phyloP scores from a whole-genome alignment of 2,888 invertebrate species.

The Tenthredo livida region DNA sequence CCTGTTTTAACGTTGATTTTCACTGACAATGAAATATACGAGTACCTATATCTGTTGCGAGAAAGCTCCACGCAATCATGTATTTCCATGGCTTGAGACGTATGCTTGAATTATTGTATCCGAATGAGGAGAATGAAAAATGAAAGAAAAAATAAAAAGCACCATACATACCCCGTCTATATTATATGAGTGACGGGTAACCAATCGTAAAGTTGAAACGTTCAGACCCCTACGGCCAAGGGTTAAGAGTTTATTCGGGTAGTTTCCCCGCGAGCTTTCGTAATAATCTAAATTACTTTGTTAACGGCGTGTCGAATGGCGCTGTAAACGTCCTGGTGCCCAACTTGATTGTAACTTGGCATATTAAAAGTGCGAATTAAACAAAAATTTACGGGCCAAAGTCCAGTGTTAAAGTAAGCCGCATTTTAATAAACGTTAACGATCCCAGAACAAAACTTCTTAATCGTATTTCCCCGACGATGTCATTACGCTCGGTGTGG shows the following conservation, averaged over 20 bases:
- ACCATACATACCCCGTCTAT: neutral
- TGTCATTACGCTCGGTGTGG: conserved; percentile 29
- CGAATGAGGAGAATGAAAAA: neutral
- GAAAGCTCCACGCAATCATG: neutral
- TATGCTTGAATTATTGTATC: neutral
- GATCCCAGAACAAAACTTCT: conserved; percentile 38
- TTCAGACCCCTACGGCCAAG: conserved; percentile 22
- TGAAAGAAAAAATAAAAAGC: neutral
- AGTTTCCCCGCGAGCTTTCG: conserved; percentile 25
- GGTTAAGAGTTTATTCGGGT: conserved; percentile 39
- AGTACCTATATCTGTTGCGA: neutral
- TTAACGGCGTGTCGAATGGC: conserved; percentile 41
- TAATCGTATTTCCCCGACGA: conserved; percentile 31
- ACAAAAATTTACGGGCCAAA: conserved; percentile 32
- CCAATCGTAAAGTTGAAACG: conserved; percentile 25
- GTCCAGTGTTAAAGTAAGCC: neutral
- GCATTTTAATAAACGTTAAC: conserved; percentile 38
- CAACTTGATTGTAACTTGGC: conserved; percentile 36
- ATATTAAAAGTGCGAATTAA: conserved; percentile 38
- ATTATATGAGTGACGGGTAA: conserved; percentile 29
- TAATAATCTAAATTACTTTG: conserved; percentile 45
- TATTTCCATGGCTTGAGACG: neutral
- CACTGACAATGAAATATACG: neutral
- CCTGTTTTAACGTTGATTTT: conserved; percentile 35
- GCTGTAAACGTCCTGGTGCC: conserved; percentile 31